A percentile compares a stretch with the other conserved stretches of the same genome.
Conservation (phyloP, 2,797 vertebrate genomes). For the Phalloptychus januarius region DNA sequence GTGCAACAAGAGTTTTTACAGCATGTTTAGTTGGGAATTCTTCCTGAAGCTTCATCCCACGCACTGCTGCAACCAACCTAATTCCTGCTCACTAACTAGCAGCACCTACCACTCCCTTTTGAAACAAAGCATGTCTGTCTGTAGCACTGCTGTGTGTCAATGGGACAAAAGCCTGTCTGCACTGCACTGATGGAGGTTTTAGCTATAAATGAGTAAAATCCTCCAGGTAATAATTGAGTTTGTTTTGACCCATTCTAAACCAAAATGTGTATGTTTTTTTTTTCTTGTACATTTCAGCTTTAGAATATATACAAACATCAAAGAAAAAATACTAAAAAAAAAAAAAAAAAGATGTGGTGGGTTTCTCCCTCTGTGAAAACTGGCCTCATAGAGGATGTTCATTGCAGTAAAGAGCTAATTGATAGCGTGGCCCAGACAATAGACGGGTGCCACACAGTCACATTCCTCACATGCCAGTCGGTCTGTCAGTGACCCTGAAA, state of each 20-base stretch:
- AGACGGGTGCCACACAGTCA: conserved; percentile 61
- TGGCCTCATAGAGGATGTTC: conserved; percentile 41
- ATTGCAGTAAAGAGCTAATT: conserved; percentile 58
- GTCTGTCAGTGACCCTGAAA: conserved; percentile 77
- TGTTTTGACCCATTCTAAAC: conserved; percentile 50
- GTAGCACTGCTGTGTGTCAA: conserved; percentile 42
- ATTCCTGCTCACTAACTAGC: conserved; percentile 46
- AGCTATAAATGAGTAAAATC: conserved; percentile 42
- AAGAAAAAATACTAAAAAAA: not conserved
- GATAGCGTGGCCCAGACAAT: conserved; percentile 63
- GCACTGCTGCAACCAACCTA: conserved; percentile 30
- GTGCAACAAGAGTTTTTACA: conserved; percentile 24
- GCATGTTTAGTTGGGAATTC: conserved; percentile 29
- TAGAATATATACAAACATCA: not conserved
- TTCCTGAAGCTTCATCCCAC: conserved; percentile 42
- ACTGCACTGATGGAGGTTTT: conserved; percentile 28
- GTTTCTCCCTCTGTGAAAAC: conserved; percentile 23
- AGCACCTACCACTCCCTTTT: conserved; percentile 59
- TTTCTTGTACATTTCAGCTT: conserved; percentile 11
- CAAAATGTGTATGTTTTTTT: conserved; percentile 23
- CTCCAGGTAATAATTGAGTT: conserved; percentile 40
- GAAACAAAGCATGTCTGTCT: conserved; percentile 61
- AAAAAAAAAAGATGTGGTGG: not conserved
- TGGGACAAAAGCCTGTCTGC: conserved; percentile 45
- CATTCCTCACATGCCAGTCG: conserved; percentile 79